phyloP scores from a whole-genome alignment of 2,113 vertebrate species.

The Chlamydotis undulata region DNA sequence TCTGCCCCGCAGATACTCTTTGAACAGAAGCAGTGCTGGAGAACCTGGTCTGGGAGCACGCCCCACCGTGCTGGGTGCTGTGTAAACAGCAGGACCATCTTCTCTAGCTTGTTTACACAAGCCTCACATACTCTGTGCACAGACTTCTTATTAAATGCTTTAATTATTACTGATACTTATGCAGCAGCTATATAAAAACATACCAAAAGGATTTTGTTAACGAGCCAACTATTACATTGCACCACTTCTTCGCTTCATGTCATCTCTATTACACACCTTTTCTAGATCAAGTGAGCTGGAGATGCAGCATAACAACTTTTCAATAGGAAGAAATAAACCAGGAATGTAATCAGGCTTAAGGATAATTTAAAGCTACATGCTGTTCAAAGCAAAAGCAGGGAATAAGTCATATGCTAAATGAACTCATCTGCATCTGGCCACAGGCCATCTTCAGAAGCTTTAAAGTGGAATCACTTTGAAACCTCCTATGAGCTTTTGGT shows the following conservation, averaged over 20 bases:
- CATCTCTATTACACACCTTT: not conserved
- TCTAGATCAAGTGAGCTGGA: not conserved
- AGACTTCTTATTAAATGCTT: not conserved
- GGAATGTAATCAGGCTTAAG: slow-evolving; percentile 18
- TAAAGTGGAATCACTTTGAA: slow-evolving; percentile 1
- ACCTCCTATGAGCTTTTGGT: slow-evolving; percentile 20
- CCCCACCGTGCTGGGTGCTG: not conserved
- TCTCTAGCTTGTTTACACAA: too few species aligned
- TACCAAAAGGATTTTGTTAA: not conserved
- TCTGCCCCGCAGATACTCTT: not conserved
- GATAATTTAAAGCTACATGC: not conserved
- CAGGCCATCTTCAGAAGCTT: slow-evolving; percentile 32
- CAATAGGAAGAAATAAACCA: slow-evolving; percentile 5
- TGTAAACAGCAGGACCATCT: not conserved
- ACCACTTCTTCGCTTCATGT: not conserved
- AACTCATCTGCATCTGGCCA: slow-evolving; percentile 54
- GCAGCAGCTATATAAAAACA: not conserved
- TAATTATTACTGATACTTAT: not conserved
- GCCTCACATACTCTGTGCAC: not conserved
- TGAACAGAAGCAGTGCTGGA: not conserved
- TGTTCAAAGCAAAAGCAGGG: slow-evolving; percentile 42
- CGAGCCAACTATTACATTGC: not conserved
- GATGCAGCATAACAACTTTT: not conserved
- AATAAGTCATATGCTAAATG: slow-evolving; percentile 34
- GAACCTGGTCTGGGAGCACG: not conserved